Evolutionary conservation across 2,888 invertebrate genomes (phyloP).

Genomic region (Pilophorus perplexus): DNA sequence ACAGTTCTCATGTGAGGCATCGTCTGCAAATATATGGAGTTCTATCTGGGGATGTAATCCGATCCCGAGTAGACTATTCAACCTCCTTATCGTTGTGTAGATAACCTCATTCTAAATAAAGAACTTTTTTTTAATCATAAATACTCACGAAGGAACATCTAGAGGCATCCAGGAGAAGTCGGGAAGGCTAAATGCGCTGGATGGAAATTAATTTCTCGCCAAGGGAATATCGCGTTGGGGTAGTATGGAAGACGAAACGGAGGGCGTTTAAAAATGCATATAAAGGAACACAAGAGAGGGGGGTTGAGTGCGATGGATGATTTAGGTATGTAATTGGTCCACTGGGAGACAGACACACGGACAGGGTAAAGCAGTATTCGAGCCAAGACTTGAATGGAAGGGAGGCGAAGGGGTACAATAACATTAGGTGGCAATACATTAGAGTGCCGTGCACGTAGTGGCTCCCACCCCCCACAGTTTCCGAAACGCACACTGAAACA

Average conservation of each 20-base stretch:
- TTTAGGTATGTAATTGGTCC: constrained; percentile 45
- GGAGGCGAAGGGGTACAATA: constrained; percentile 42
- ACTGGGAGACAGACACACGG: constrained; percentile 34
- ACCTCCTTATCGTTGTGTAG: no score
- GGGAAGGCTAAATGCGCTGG: constrained; percentile 23
- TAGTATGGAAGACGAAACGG: constrained; percentile 9
- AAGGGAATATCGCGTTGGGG: constrained; percentile 23
- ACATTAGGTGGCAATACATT: constrained; percentile 46
- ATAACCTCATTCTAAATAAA: no score
- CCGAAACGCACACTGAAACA: background rate
- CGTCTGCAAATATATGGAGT: no score
- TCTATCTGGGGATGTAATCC: no score
- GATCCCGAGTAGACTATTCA: no score
- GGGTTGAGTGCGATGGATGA: constrained; percentile 31
- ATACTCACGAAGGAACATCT: no score
- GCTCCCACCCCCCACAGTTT: background rate
- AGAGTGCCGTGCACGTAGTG: constrained; percentile 45
- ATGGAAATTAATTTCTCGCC: constrained; percentile 37
- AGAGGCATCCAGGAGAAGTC: no score
- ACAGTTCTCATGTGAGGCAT: no score
- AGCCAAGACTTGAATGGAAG: background rate
- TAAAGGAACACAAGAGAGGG: constrained; percentile 43
- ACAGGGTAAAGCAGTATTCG: no score
- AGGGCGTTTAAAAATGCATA: constrained; percentile 28
- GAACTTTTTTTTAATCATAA: no score